A percentile compares a stretch with the other conserved stretches of the same genome.
Evolutionary conservation across 2,797 vertebrate species (phyloP).

Genomic region (Prunella strophiata): DNA sequence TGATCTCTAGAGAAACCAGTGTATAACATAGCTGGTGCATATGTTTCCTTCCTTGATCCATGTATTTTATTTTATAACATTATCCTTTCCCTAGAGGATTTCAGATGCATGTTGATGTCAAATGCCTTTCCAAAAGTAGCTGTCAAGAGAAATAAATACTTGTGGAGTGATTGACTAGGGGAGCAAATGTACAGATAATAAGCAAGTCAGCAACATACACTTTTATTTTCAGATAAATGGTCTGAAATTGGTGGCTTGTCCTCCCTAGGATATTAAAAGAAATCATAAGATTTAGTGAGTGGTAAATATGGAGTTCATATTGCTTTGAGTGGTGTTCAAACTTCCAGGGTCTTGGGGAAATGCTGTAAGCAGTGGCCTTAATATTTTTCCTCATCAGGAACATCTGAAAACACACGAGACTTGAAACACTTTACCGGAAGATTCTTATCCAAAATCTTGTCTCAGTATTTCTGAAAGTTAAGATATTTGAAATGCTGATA

Average conservation of each 20-base stretch:
- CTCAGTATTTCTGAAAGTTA: neutral
- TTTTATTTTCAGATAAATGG: conserved; percentile 30
- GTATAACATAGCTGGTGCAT: neutral
- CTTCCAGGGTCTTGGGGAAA: neutral
- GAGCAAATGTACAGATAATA: neutral
- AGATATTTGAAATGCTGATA: conserved; percentile 2
- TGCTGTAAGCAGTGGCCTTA: neutral
- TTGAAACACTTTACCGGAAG: neutral
- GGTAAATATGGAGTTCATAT: neutral
- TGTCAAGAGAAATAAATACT: conserved; percentile 28
- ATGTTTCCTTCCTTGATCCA: neutral
- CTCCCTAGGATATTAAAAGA: neutral
- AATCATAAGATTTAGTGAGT: neutral
- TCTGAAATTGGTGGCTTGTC: neutral
- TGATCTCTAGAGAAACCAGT: neutral
- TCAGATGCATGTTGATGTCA: neutral
- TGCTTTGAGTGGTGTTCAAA: neutral
- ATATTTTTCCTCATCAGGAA: neutral
- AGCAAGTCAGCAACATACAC: neutral
- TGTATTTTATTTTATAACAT: neutral
- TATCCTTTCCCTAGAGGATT: conserved; percentile 30
- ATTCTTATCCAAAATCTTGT: neutral
- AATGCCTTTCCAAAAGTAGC: conserved; percentile 11
- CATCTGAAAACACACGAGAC: neutral
- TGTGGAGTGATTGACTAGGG: neutral